Percentiles rank a stretch among this genome's conserved stretches.
phyloP scores from a whole-genome alignment of 1,140 invertebrate species.

The Trichonephila clavipes region DNA sequence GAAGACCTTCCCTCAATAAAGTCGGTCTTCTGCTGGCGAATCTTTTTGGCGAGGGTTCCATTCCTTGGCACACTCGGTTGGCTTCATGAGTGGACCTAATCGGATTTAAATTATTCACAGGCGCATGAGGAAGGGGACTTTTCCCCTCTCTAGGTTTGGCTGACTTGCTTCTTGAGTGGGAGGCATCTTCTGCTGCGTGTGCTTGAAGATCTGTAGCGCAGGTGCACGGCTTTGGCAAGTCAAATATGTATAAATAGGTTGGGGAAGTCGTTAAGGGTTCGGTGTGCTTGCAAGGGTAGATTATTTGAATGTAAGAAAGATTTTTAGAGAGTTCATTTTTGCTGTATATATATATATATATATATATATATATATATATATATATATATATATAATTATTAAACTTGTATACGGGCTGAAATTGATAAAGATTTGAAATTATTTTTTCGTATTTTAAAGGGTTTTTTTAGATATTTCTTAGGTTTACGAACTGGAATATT shows the following conservation, averaged over 20 bases:
- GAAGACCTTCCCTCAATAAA: background rate
- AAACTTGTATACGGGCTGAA: no score
- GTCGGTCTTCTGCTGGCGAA: background rate
- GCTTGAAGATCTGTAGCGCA: background rate
- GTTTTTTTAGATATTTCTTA: no score
- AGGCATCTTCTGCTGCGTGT: background rate
- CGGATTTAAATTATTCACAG: constrained; percentile 41
- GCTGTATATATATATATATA: no score
- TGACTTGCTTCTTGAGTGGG: background rate
- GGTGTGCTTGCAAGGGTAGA: background rate
- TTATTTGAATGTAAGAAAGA: no score
- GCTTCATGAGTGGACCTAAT: background rate
- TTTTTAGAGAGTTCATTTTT: no score
- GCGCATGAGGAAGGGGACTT: background rate
- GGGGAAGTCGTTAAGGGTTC: background rate
- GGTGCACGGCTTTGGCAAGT: background rate
- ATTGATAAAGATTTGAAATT: no score
- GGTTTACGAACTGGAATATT: no score
- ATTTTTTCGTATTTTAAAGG: no score
- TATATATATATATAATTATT: no score
- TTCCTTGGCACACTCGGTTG: constrained; percentile 7
- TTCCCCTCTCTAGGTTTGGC: background rate
- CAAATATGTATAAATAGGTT: background rate
- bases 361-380: no score
- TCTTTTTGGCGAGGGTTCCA: background rate